phyloP scores from a whole-genome alignment of 2,797 vertebrate genomes.

The Lepidocolaptes lacrymiger region DNA sequence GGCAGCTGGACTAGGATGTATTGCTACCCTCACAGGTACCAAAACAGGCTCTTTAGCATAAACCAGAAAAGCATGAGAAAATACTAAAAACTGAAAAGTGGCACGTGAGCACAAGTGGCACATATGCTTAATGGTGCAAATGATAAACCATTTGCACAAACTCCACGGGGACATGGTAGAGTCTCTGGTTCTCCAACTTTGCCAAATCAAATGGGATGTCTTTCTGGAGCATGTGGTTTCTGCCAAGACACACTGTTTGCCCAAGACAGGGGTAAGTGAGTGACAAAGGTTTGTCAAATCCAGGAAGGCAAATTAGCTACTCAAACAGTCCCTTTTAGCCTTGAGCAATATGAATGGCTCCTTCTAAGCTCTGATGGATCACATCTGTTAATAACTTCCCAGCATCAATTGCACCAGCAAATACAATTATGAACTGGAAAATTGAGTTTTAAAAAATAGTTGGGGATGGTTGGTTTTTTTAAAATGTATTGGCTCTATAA shows the following conservation, averaged over 20 bases:
- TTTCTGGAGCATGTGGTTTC: background rate
- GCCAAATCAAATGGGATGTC: background rate
- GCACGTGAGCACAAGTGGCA: background rate
- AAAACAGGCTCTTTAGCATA: background rate
- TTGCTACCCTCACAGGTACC: background rate
- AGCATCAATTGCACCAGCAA: constrained; percentile 23
- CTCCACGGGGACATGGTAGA: background rate
- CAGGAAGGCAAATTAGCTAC: constrained; percentile 43
- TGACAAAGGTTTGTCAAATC: constrained; percentile 24
- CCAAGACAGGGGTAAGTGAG: background rate
- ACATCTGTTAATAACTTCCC: constrained; percentile 54
- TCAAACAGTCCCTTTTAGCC: constrained; percentile 3
- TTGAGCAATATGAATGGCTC: background rate
- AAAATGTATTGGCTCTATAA: constrained; percentile 22
- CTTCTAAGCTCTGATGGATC: constrained; percentile 35
- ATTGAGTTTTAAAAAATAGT: background rate
- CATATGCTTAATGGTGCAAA: background rate
- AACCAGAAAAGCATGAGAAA: background rate
- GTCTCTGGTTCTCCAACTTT: background rate
- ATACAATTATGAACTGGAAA: constrained; percentile 46
- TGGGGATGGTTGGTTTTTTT: background rate
- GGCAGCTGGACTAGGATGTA: background rate
- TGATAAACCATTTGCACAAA: background rate
- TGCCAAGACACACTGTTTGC: background rate
- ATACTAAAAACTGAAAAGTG: background rate